Base-by-base conservation (phyloP, 2,113 vertebrate genomes). In the Dromaius novaehollandiae region DNA sequence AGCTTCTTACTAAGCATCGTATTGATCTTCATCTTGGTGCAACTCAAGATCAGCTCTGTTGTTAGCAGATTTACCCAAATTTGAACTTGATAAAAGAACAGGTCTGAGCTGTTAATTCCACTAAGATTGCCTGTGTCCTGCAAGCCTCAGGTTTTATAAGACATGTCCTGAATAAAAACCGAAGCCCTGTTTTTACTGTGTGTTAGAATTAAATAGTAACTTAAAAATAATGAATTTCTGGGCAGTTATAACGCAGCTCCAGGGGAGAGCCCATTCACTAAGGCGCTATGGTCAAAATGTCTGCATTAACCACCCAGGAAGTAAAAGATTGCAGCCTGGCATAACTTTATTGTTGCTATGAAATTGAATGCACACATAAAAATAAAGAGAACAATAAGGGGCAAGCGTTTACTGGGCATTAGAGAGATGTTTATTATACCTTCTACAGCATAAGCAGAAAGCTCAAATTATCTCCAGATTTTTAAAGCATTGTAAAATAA, bases 291-390 rank as follows among this genome's bases (percentile, higher is more conserved):
- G 76, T 61, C 84, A 91, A 76, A 93, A 82, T 58, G 56, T 91
- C 73, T 79, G 36, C 89, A 69, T 90, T 93, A 92, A 82, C 96
- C 96, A 98, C 94, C 95, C 96, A 95, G 89, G 94, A 95, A 83
- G 90, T 87, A 83, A 97, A 94, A 93, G 86, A 93, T 79, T 94
- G 89, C 73, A 93, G 95, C 78, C 95, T 96, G 71, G 65, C 93
- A 90, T 77, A 96, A 89, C 61, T 95, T 97, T 96, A 96, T 86
- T 91, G 84, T 95, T 84, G 86, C 97, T 96, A 93, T 97, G 97
- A 98, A 98, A 97, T 95, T 90, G 92, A 86, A 96, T 88, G 91
- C 96, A 92, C 93, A 14, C 90, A 96, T 98, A 95, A 96, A 98
- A 96, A 88, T 95, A 90, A 92, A 94, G 89, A 95, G 86, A 89